Conservation (phyloP, 92 coral and sea anemone genomes). For the Montipora capitata region DNA sequence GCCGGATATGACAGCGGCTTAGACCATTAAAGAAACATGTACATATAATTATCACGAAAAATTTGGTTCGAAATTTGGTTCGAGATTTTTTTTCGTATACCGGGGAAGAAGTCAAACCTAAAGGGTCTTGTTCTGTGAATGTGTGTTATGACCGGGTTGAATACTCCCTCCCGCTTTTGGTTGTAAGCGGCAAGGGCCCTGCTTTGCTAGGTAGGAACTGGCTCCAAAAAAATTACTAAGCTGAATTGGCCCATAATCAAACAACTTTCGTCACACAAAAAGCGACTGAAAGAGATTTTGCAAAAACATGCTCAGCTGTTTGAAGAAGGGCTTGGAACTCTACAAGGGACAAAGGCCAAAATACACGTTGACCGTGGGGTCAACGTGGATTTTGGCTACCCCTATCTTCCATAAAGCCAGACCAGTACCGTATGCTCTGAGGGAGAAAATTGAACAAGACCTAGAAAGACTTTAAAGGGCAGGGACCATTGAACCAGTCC, state of each 20-base stretch:
- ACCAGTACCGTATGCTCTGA: slow-evolving; percentile 64
- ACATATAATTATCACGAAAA: no score
- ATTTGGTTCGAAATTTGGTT: no score
- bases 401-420: slow-evolving; percentile 56
- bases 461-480: slow-evolving; percentile 62
- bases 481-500: slow-evolving; percentile 46
- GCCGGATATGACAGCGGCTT: no score
- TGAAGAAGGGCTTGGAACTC: slow-evolving; percentile 64
- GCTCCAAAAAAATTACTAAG: slow-evolving; percentile 12
- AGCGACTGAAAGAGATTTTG: slow-evolving; percentile 47
- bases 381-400: slow-evolving; percentile 28
- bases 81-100: no score
- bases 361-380: slow-evolving; percentile 49
- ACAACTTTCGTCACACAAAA: slow-evolving; percentile 23
- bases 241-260: slow-evolving; percentile 6
- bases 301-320: slow-evolving; percentile 38
- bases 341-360: slow-evolving; percentile 56
- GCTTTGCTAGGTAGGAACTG: slow-evolving; percentile 71
- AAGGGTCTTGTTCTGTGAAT: slow-evolving; percentile 40
- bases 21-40: no score
- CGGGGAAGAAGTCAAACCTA: slow-evolving; percentile 73
- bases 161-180: slow-evolving; percentile 45
- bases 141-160: slow-evolving; percentile 42
- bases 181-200: slow-evolving; percentile 58
- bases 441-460: slow-evolving; percentile 60